Conservation (phyloP, 2,888 invertebrate genomes). For the Drosophila emarginata region DNA sequence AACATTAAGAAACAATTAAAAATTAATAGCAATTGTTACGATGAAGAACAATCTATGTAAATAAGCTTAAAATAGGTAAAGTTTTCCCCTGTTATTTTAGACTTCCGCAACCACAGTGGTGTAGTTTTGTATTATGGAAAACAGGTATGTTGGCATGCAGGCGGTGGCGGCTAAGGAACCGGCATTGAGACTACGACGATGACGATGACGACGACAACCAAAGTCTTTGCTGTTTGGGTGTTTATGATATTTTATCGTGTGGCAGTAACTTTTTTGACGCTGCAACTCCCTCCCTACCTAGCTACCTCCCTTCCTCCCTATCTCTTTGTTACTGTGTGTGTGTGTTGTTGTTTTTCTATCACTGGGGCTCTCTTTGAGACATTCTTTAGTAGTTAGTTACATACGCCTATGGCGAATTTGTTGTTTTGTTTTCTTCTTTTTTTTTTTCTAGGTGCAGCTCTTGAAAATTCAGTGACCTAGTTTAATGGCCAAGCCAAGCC, state of each 20-base stretch:
- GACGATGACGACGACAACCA: constrained; percentile 12
- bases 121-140: constrained; percentile 64
- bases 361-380: neutral
- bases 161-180: constrained; percentile 45
- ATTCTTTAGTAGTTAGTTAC: constrained; percentile 33
- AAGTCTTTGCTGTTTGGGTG: constrained; percentile 33
- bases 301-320: no score
- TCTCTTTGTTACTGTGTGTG: neutral
- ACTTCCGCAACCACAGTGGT: neutral
- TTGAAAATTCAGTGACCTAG: constrained; percentile 73
- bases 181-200: constrained; percentile 28
- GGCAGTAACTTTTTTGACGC: constrained; percentile 38
- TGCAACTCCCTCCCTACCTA: constrained; percentile 21
- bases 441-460: constrained; percentile 66
- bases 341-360: no score
- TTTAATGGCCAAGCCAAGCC: constrained; percentile 45
- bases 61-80: no score
- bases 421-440: constrained; percentile 1
- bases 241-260: constrained; percentile 48
- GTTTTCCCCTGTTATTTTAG: no score
- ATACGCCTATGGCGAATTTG: constrained; percentile 60
- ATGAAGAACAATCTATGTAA: no score
- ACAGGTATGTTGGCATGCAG: constrained; percentile 71
- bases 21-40: no score
- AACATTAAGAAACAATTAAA: no score